A percentile compares a stretch with the other conserved stretches of the same genome.
Conservation (phyloP, 2,113 vertebrate genomes). For the Psilopsiagon aurifrons region DNA sequence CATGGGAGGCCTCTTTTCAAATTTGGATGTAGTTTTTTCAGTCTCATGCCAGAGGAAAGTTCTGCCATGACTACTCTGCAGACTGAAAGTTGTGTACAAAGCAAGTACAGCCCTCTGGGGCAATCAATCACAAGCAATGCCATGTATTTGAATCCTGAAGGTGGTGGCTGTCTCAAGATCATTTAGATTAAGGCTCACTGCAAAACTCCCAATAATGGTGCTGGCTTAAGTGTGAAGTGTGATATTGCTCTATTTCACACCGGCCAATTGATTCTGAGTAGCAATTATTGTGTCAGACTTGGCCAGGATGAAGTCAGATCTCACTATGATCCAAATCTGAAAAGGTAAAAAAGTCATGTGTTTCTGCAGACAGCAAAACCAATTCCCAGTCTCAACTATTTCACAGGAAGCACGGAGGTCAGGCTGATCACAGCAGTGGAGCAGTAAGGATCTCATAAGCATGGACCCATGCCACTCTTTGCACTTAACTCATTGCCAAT, state of each 20-base stretch:
- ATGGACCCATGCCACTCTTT: background rate
- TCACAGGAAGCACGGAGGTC: background rate
- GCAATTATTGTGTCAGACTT: background rate
- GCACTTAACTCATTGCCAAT: background rate
- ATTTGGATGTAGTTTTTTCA: background rate
- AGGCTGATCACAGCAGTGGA: background rate
- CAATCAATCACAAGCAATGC: background rate
- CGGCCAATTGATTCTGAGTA: background rate
- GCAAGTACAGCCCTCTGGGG: background rate
- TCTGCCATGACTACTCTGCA: background rate
- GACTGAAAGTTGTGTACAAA: background rate
- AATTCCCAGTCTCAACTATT: background rate
- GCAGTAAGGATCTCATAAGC: background rate
- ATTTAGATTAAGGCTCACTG: background rate
- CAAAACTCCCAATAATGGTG: background rate
- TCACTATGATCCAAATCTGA: background rate
- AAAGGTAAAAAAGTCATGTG: background rate
- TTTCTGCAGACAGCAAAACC: background rate
- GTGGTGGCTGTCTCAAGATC: background rate
- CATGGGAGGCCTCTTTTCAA: background rate
- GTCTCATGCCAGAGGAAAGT: background rate
- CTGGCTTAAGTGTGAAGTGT: background rate
- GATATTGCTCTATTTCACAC: background rate
- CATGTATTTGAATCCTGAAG: background rate
- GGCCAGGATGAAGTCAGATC: background rate